Percentiles rank a stretch among this genome's conserved stretches.
phyloP scores from a whole-genome alignment of 2,113 vertebrate species.

The Jacana jacana region DNA sequence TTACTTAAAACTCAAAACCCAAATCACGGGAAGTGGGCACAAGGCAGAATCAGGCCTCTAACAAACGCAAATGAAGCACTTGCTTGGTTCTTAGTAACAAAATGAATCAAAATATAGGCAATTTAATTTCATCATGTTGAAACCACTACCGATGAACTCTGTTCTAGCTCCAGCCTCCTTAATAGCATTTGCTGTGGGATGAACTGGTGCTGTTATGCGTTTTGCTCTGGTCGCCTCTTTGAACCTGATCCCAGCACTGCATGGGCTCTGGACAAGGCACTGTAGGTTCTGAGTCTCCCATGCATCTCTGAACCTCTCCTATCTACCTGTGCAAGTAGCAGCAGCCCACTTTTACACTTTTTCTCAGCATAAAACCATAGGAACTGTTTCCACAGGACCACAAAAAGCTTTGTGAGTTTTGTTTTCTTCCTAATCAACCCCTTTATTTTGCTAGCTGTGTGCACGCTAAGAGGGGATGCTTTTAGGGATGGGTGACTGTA shows the following conservation, averaged over 20 bases:
- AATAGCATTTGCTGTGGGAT: background rate
- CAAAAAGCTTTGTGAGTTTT: background rate
- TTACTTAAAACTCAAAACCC: background rate
- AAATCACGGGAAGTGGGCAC: background rate
- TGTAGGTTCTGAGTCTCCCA: background rate
- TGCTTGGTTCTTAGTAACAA: background rate
- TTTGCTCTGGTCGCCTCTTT: background rate
- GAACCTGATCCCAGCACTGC: background rate
- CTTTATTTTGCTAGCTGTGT: background rate
- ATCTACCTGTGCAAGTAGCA: background rate
- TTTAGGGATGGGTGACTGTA: constrained; percentile 48
- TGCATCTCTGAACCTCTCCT: background rate
- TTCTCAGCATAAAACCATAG: background rate
- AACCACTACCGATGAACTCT: background rate
- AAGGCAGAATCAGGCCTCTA: background rate
- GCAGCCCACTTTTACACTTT: too few relatives aligned
- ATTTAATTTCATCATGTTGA: background rate
- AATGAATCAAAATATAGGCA: background rate
- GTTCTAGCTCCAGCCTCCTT: background rate
- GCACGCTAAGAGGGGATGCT: background rate
- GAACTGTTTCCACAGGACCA: background rate
- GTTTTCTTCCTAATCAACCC: background rate
- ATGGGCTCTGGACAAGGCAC: background rate
- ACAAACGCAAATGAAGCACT: background rate
- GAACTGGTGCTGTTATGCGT: background rate